These are phyloP conservation scores for Alsophila aescularia DNA, from an alignment of 2,888 invertebrate species.

Conservation along the genomic window DNA sequence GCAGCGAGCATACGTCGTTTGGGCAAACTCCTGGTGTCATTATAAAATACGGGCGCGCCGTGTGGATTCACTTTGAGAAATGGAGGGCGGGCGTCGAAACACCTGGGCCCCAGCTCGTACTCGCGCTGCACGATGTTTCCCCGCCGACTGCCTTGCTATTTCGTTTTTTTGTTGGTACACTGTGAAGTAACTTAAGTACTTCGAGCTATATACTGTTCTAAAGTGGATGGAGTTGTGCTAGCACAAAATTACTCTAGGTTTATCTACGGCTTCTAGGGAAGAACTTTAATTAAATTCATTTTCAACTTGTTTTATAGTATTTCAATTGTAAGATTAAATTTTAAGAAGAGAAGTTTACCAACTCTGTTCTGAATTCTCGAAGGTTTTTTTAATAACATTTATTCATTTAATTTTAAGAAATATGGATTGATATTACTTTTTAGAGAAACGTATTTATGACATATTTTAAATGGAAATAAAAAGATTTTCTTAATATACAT, in stretches of 20 bases:
- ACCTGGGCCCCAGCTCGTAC: conserved; percentile 61
- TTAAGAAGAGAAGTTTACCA: no score
- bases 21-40: conserved; percentile 75
- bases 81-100: conserved; percentile 67
- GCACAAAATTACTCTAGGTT: conserved; percentile 31
- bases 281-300: no score
- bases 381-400: no score
- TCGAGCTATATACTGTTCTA: conserved; percentile 48
- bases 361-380: no score
- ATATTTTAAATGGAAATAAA: no score
- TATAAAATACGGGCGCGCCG: conserved; percentile 77
- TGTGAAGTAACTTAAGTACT: conserved; percentile 50
- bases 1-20: conserved; percentile 75
- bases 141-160: conserved; percentile 49
- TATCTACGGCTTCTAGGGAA: background rate
- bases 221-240: conserved; percentile 39
- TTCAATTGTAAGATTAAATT: no score
- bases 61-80: conserved; percentile 82
- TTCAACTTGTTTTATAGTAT: no score
- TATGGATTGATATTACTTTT: no score
- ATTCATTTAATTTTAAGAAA: no score
- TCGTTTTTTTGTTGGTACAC: conserved; percentile 53
- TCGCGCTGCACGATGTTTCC: conserved; percentile 42
- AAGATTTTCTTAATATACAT: no score
- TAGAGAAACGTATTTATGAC: no score